Evolutionary conservation across 1,140 invertebrate genomes (phyloP), one percentile per base, ranked within the genome.

Genomic region (Gryon sp.): DNA sequence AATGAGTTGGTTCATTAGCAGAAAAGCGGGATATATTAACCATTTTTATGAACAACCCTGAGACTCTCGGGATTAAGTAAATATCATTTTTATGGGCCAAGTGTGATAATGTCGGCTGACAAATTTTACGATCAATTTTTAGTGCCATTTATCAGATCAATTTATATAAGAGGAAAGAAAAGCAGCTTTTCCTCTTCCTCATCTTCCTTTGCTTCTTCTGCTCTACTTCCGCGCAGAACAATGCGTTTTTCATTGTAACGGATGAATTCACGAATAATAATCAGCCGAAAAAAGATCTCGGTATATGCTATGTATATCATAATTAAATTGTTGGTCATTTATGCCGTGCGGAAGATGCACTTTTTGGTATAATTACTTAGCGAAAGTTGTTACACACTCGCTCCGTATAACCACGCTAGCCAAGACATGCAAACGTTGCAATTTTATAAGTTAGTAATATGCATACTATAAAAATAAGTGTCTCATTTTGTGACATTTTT

Each of bases 401-500:
- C 52, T 69, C 22, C n/a, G n/a, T n/a, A n/a, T n/a, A n/a, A n/a
- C 14, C 32, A 43, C 50, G 15, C 36, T 38, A 15, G 48, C 38
- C 36, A 19, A 12, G 19, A 14, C 38, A 18, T 24, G 14, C 11
- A 14, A 55, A 40, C 8, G 26, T 52, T 46, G 38, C 18, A 72
- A 62, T 72, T 72, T 62, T 46, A 62, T 38, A 48, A 62, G 57
- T 72, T 72, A 62, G 57, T 72, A 72, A 72, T 62, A 38, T 11
- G 30, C 34, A 3, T n/a, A n/a, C n/a, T n/a, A n/a, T n/a, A n/a
- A n/a, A n/a, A n/a, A n/a, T n/a, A n/a, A n/a, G n/a, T n/a, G n/a
- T n/a, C n/a, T n/a, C n/a, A n/a, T n/a, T n/a, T n/a, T n/a, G n/a
- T n/a, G n/a, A n/a, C n/a, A n/a, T n/a, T n/a, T n/a, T n/a, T n/a